These are phyloP conservation scores for Melanocharis versteri DNA, from an alignment of 2,113 vertebrate genomes.

Conservation along the genomic window DNA sequence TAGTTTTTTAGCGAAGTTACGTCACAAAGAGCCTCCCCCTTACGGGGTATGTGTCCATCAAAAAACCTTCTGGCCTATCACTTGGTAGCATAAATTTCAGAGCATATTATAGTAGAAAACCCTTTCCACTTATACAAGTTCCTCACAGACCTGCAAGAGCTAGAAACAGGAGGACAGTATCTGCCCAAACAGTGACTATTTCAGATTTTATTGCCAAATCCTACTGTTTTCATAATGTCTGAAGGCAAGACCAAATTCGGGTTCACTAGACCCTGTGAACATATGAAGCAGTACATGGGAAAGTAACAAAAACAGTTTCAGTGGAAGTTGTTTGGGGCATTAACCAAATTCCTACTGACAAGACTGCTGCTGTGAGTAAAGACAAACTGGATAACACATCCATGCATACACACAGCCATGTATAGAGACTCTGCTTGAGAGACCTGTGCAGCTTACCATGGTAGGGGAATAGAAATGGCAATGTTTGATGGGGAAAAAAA, in stretches of 20 bases:
- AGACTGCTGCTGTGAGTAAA: not conserved
- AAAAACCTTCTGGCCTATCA: not conserved
- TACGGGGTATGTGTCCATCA: not conserved
- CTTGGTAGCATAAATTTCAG: not conserved
- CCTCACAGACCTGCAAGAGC: not conserved
- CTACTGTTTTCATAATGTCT: not conserved
- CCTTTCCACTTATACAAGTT: not conserved
- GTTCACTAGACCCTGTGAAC: not conserved
- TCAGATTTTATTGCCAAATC: not conserved
- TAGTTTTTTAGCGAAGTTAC: not conserved
- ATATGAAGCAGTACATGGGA: not conserved
- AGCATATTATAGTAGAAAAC: not conserved
- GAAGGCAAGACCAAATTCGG: not conserved
- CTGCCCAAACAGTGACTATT: not conserved
- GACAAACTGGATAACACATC: not conserved
- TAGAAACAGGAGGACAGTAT: not conserved
- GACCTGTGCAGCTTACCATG: no score
- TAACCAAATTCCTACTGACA: not conserved
- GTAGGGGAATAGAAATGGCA: not conserved
- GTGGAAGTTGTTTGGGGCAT: not conserved
- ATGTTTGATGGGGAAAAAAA: rapidly evolving
- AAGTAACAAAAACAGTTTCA: not conserved
- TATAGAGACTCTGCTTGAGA: not conserved
- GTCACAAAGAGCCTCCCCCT: not conserved
- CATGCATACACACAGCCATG: not conserved